Evolutionary conservation across 2,888 invertebrate species (phyloP).

Genomic region (Diarsia mendica): DNA sequence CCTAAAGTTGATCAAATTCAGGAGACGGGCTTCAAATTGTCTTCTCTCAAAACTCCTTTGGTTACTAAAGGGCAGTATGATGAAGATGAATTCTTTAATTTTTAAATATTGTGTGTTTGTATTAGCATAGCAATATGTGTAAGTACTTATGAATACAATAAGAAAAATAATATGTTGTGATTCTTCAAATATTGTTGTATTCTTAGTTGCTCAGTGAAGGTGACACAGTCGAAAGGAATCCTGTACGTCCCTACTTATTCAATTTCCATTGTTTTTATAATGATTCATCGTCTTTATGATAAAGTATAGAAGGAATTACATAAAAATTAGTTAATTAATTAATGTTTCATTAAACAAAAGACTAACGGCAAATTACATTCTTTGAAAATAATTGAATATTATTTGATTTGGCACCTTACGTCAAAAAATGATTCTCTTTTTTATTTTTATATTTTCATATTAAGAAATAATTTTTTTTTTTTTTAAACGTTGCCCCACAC

Average conservation of each 20-base stretch:
- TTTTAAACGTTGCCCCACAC: no score
- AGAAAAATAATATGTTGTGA: constrained; percentile 13
- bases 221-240: constrained; percentile 50
- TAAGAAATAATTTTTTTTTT: no score
- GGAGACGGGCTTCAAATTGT: constrained; percentile 85
- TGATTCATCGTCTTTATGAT: constrained; percentile 31
- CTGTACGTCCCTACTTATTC: constrained; percentile 13
- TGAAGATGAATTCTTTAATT: constrained; percentile 87
- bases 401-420: neutral
- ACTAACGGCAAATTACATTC: neutral
- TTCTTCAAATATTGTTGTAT: constrained; percentile 1
- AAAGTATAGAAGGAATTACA: constrained; percentile 25
- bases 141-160: neutral
- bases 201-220: neutral
- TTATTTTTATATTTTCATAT: no score
- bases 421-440: neutral
- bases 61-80: constrained; percentile 73
- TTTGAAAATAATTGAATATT: neutral
- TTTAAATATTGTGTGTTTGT: constrained; percentile 67
- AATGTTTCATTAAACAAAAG: constrained; percentile 24
- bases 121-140: constrained; percentile 5
- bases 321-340: constrained; percentile 25
- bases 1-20: constrained; percentile 92
- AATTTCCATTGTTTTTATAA: constrained; percentile 34
- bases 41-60: constrained; percentile 73